phyloP scores from a whole-genome alignment of 2,113 vertebrate genomes.

The Gila orcuttii region DNA sequence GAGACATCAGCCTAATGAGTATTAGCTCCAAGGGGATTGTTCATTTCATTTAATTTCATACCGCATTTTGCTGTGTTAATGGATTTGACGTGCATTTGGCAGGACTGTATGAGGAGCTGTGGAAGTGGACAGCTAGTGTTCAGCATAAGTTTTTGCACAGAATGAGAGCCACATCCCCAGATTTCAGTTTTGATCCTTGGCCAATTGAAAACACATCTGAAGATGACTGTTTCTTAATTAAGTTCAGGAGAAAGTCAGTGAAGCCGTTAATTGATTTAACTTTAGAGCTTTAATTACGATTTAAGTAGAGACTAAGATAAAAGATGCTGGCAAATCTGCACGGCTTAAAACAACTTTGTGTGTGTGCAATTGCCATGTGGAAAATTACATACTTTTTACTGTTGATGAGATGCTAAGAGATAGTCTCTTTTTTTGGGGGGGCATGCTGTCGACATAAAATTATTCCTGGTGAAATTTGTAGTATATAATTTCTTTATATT shows the following conservation, averaged over 20 bases:
- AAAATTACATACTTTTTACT: constrained; percentile 5
- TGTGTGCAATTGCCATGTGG: neutral
- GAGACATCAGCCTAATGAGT: constrained; percentile 13
- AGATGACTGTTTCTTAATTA: constrained; percentile 49
- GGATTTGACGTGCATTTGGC: constrained; percentile 32
- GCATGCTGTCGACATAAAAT: neutral
- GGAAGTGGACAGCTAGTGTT: neutral
- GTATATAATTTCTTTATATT: neutral
- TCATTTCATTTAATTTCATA: constrained; percentile 40
- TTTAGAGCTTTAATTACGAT: constrained; percentile 49
- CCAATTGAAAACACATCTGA: constrained; percentile 56
- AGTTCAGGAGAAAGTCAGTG: constrained; percentile 43
- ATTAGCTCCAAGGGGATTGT: constrained; percentile 30
- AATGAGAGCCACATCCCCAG: neutral
- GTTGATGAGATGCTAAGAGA: neutral
- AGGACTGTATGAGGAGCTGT: constrained; percentile 5
- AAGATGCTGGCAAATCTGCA: constrained; percentile 36
- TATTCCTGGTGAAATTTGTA: neutral
- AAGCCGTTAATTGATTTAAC: constrained; percentile 60
- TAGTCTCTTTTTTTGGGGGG: neutral
- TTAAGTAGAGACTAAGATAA: constrained; percentile 43
- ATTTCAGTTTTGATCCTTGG: constrained; percentile 36
- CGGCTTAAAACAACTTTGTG: neutral
- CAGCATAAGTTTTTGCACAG: neutral
- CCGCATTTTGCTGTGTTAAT: constrained; percentile 38